Evolutionary conservation across 1,140 invertebrate species (phyloP).

Genomic region (Heterodera carotae): DNA sequence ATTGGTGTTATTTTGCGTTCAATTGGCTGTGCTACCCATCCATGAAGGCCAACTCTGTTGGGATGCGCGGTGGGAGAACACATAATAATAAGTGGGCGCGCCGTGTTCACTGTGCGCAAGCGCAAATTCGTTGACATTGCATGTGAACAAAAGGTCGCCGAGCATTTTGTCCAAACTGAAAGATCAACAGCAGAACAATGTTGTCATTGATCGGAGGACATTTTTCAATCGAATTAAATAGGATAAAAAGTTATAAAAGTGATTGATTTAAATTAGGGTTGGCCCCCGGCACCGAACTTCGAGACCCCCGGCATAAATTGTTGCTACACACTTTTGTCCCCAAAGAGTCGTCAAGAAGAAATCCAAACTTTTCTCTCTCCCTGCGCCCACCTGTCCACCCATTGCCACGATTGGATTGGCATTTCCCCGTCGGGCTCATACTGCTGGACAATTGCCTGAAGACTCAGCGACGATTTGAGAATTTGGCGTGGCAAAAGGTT

Average conservation of each 20-base stretch:
- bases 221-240: too few species aligned
- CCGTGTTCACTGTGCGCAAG: conserved; percentile 63
- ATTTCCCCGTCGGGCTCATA: conserved; percentile 58
- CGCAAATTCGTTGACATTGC: conserved; percentile 86
- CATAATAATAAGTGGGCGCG: conserved; percentile 70
- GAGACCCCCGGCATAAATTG: too few species aligned
- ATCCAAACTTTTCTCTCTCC: not conserved
- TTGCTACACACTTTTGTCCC: too few species aligned
- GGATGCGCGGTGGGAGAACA: conserved; percentile 58
- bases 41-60: conserved; percentile 86
- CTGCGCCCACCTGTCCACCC: conserved; percentile 25
- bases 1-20: too few species aligned
- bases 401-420: conserved; percentile 35
- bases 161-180: conserved; percentile 73
- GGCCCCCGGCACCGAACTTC: too few species aligned
- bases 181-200: conserved; percentile 16
- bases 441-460: conserved; percentile 52
- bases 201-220: conserved; percentile 50
- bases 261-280: too few species aligned
- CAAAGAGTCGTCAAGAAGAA: too few species aligned
- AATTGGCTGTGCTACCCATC: conserved; percentile 83
- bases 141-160: conserved; percentile 93
- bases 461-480: conserved; percentile 59
- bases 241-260: too few species aligned
- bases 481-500: conserved; percentile 64